Percentiles rank a stretch among this genome's conserved stretches.
These are phyloP conservation scores for Parazoanthus darwini DNA, from an alignment of 92 coral and sea anemone genomes.

Conservation along the genomic window DNA sequence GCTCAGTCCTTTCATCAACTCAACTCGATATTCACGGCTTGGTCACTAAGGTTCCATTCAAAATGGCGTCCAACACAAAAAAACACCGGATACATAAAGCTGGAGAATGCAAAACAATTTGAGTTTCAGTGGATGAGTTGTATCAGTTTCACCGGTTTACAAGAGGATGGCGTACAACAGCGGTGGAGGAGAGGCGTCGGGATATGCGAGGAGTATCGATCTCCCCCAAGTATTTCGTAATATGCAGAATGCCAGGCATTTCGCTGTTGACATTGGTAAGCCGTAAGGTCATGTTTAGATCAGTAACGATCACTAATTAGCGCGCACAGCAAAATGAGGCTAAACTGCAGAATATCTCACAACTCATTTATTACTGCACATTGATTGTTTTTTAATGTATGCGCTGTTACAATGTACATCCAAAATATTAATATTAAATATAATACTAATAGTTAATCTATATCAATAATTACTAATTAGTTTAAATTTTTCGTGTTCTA, in stretches of 20 bases:
- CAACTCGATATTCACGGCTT: not conserved
- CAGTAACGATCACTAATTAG: no score
- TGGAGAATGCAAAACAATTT: not conserved
- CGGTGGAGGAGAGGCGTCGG: constrained; percentile 50
- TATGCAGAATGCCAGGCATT: constrained; percentile 84
- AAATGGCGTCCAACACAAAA: constrained; percentile 64
- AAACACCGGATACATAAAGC: not conserved
- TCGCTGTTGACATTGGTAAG: constrained; percentile 99
- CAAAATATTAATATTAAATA: no score
- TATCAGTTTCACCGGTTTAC: not conserved
- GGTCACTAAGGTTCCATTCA: constrained; percentile 62
- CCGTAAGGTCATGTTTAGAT: constrained; percentile 35
- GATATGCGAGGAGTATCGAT: constrained; percentile 80
- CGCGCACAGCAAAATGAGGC: no score
- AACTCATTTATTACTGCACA: no score
- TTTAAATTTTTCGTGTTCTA: no score
- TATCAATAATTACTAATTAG: no score
- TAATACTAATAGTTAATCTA: no score
- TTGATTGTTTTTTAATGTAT: no score
- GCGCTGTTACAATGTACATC: no score
- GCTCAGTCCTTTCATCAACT: not conserved
- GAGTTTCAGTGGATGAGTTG: not conserved
- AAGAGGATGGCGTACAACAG: constrained; percentile 51
- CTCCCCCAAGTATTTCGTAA: constrained; percentile 93
- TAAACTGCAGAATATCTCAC: no score